A percentile compares a stretch with the other conserved stretches of the same genome.
phyloP scores from a whole-genome alignment of 2,113 vertebrate species.

The Serinus canaria region DNA sequence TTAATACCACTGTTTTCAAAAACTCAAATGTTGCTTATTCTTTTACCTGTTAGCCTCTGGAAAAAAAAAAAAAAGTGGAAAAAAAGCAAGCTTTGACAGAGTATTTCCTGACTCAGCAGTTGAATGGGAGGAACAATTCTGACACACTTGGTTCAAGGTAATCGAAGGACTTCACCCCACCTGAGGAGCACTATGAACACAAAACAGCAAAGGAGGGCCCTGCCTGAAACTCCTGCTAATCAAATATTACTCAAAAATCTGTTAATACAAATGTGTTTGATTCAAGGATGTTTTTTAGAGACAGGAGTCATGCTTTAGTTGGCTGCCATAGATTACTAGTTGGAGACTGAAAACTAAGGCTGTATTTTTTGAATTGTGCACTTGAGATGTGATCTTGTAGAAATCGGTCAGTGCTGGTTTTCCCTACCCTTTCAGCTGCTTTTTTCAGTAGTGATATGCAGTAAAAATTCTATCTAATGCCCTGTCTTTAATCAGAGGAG shows the following conservation, averaged over 20 bases:
- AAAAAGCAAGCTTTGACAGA: not conserved
- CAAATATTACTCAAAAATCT: not conserved
- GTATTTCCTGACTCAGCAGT: not conserved
- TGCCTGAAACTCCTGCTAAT: not conserved
- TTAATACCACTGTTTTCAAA: not conserved
- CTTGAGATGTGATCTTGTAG: not conserved
- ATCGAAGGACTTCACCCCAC: not conserved
- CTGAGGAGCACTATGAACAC: not conserved
- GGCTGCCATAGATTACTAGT: not conserved
- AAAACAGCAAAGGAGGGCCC: not conserved
- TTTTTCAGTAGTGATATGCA: not conserved
- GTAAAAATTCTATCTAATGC: conserved; percentile 24
- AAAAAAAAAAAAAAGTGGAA: not conserved
- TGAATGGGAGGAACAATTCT: not conserved
- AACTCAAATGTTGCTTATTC: not conserved
- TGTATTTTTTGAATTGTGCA: not conserved
- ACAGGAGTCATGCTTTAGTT: not conserved
- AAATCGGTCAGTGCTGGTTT: not conserved
- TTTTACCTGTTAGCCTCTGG: not conserved
- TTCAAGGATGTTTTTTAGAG: not conserved
- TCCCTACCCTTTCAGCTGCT: not conserved
- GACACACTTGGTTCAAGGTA: not conserved
- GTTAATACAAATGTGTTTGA: not conserved
- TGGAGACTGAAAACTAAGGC: not conserved
- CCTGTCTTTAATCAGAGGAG: not conserved